Conservation (phyloP, 2,797 vertebrate species). For the Halcyon smyrnensis region DNA sequence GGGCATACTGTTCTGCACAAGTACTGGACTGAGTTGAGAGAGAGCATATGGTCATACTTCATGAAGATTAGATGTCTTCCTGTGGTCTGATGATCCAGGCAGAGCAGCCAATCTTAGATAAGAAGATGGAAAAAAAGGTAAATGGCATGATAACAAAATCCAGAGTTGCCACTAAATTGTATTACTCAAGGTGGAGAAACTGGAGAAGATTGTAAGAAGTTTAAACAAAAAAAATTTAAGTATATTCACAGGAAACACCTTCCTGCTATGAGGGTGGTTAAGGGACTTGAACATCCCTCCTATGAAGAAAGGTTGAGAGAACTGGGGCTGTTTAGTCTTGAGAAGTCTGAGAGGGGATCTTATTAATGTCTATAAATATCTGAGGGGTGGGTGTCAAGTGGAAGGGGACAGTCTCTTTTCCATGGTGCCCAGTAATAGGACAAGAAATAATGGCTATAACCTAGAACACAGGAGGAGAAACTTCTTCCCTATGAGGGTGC, state of each 20-base stretch:
- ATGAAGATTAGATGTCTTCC: background rate
- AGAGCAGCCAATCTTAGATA: background rate
- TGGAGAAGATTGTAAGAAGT: background rate
- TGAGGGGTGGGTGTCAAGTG: too few species aligned
- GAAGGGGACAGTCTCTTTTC: too few species aligned
- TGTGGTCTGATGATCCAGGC: background rate
- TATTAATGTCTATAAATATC: too few species aligned
- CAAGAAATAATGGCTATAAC: too few species aligned
- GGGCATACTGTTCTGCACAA: background rate
- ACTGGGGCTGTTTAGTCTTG: too few species aligned
- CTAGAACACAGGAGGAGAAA: too few species aligned
- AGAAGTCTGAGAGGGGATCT: too few species aligned
- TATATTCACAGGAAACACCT: background rate
- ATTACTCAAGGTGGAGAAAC: background rate
- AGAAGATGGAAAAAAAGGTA: background rate
- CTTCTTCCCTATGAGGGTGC: too few species aligned
- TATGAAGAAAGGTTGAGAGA: too few species aligned
- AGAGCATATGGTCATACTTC: background rate
- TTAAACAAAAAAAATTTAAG: background rate
- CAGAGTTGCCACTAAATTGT: background rate
- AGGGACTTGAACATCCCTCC: too few species aligned
- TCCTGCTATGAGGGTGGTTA: background rate
- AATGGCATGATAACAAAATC: background rate
- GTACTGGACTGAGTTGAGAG: background rate
- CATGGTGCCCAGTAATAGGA: too few species aligned